phyloP scores from a whole-genome alignment of 2,113 vertebrate species.

The Hippocampus zosterae region DNA sequence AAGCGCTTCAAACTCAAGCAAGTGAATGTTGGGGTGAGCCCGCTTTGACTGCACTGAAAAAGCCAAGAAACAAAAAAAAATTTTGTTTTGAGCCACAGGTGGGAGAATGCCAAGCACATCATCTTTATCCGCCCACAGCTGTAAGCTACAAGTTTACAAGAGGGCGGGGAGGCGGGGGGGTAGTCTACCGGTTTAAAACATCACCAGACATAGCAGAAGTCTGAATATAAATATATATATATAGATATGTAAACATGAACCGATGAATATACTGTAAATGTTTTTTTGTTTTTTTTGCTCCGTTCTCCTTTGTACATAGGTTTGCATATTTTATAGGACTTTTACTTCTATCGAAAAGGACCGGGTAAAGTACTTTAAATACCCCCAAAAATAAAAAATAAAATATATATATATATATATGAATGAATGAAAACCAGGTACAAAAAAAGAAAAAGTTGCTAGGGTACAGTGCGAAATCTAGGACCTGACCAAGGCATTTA shows the following conservation, averaged over 20 bases:
- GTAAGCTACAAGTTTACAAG: slow-evolving; percentile 98
- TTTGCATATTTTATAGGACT: slow-evolving; percentile 99
- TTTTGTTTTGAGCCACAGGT: slow-evolving; percentile 26
- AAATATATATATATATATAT: slow-evolving; percentile 16
- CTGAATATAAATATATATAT: slow-evolving; percentile 83
- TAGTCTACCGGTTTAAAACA: slow-evolving; percentile 70
- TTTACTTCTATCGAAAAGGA: slow-evolving; percentile 98
- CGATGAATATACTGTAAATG: slow-evolving; percentile 80
- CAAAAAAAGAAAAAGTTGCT: slow-evolving; percentile 51
- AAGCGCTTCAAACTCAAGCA: not conserved
- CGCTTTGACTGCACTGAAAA: slow-evolving; percentile 35
- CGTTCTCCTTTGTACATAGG: slow-evolving; percentile 99
- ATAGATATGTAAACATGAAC: slow-evolving; percentile 78
- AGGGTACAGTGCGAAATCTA: slow-evolving; percentile 66
- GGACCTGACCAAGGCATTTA: slow-evolving; percentile 93
- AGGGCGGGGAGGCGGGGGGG: not conserved
- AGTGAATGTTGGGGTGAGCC: slow-evolving; percentile 22
- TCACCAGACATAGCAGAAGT: slow-evolving; percentile 88
- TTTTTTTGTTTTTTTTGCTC: slow-evolving; percentile 81
- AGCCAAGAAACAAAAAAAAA: not conserved
- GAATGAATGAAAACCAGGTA: slow-evolving; percentile 71
- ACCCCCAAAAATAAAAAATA: slow-evolving; percentile 46
- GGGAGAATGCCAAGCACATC: slow-evolving; percentile 33
- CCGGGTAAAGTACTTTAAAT: slow-evolving; percentile 76
- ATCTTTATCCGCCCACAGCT: slow-evolving; percentile 53